A percentile compares a stretch with the other conserved stretches of the same genome.
These are phyloP conservation scores for Malurus cyaneus DNA, from an alignment of 2,113 vertebrate genomes.

Conservation along the genomic window DNA sequence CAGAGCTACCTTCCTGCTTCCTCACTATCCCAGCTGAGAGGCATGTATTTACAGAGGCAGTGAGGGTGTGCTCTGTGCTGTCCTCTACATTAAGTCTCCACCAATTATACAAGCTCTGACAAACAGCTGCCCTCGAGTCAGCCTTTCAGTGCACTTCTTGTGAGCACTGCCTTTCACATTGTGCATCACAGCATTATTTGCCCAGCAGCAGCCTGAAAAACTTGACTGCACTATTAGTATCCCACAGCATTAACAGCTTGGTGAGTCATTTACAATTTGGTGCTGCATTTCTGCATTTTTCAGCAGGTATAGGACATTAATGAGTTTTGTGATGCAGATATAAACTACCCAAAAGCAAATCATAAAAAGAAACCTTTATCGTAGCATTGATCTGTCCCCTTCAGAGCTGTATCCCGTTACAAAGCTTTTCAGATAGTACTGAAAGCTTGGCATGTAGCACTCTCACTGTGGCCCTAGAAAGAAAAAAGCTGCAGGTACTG, in stretches of 20 bases:
- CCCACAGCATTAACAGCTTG: too few relatives aligned
- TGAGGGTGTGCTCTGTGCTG: neutral
- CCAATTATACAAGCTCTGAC: accelerated
- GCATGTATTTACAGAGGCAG: neutral
- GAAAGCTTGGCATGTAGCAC: neutral
- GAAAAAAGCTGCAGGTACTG: neutral
- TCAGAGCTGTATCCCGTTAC: neutral
- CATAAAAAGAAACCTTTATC: neutral
- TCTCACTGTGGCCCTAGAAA: neutral
- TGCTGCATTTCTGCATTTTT: neutral
- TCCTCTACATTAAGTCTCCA: neutral
- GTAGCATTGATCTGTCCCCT: neutral
- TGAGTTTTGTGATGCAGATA: too few relatives aligned
- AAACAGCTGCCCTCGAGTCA: neutral
- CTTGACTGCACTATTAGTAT: neutral
- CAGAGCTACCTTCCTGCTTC: neutral
- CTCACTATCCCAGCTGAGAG: neutral
- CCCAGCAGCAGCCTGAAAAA: neutral
- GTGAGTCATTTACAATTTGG: neutral
- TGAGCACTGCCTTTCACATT: neutral
- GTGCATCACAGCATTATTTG: neutral
- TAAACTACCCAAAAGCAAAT: neutral
- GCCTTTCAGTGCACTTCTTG: neutral
- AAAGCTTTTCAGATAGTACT: neutral
- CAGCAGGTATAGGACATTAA: neutral